phyloP scores from a whole-genome alignment of 2,797 vertebrate species.

The Potorous gilbertii region DNA sequence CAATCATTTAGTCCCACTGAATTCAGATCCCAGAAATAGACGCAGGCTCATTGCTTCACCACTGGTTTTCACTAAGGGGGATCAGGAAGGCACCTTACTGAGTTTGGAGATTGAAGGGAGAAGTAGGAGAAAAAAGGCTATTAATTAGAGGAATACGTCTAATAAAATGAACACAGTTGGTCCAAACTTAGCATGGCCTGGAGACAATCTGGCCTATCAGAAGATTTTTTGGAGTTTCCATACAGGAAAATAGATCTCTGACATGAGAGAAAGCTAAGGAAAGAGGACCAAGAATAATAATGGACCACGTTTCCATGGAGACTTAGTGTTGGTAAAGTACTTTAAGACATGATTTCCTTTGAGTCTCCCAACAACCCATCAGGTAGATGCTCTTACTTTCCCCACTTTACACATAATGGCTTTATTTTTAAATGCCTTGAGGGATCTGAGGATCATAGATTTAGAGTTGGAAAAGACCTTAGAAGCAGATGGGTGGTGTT shows the following conservation, averaged over 20 bases:
- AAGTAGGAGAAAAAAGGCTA: not conserved
- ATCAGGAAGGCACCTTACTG: slow-evolving; percentile 29
- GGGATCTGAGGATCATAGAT: not conserved
- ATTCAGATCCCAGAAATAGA: slow-evolving; percentile 29
- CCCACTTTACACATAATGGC: not conserved
- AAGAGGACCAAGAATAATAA: not conserved
- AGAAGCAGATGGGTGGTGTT: not conserved
- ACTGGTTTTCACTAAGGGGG: slow-evolving; percentile 11
- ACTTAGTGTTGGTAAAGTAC: not conserved
- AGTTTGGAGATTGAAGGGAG: not conserved
- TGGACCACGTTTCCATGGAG: not conserved
- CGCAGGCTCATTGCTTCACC: slow-evolving; percentile 21
- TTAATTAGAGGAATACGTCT: not conserved
- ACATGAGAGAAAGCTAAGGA: not conserved
- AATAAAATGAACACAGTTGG: not conserved
- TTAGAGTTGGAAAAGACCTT: not conserved
- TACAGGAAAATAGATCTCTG: not conserved
- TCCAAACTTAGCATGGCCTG: not conserved
- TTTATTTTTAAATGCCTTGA: not conserved
- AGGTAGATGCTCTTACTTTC: not conserved
- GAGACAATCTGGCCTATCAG: not conserved
- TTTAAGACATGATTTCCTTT: not conserved
- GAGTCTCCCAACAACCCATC: not conserved
- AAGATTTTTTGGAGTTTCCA: not conserved
- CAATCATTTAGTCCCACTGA: slow-evolving; percentile 7